These are phyloP conservation scores for Callyntrura guangdongensis DNA, from an alignment of 2,888 invertebrate genomes.

Conservation along the genomic window DNA sequence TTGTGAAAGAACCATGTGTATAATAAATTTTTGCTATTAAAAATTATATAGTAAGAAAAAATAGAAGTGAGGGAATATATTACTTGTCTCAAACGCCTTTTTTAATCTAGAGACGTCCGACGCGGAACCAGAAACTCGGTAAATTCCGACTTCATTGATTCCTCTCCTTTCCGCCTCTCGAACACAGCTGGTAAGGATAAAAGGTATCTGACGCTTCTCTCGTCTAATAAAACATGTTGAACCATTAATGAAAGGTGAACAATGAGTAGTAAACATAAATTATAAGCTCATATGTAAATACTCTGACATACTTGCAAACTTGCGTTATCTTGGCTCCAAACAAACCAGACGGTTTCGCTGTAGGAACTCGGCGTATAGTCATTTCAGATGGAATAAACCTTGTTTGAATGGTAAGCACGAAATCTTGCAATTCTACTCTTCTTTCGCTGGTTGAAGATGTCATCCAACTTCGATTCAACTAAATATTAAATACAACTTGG, in stretches of 20 bases:
- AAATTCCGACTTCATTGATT: conserved; percentile 96
- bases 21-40: too few relatives aligned
- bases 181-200: conserved; percentile 96
- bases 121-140: conserved; percentile 97
- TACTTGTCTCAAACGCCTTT: conserved; percentile 98
- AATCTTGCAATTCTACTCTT: conserved; percentile 89
- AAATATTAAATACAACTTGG: conserved; percentile 77
- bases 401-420: conserved; percentile 90
- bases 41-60: too few relatives aligned
- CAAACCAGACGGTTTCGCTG: conserved; percentile 94
- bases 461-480: conserved; percentile 94
- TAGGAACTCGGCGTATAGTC: conserved; percentile 93
- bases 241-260: too few relatives aligned
- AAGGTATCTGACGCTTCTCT: conserved; percentile 89
- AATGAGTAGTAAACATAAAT: too few relatives aligned
- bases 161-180: conserved; percentile 97
- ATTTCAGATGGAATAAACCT: conserved; percentile 95
- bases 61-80: too few relatives aligned
- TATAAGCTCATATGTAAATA: too few relatives aligned
- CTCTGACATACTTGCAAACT: conserved; percentile 93
- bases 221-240: too few relatives aligned
- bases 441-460: conserved; percentile 89
- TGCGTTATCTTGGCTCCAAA: conserved; percentile 96
- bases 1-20: too few relatives aligned
- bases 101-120: conserved; percentile 95